Conservation (phyloP, 1,140 invertebrate species). For the Lepidostoma basale region DNA sequence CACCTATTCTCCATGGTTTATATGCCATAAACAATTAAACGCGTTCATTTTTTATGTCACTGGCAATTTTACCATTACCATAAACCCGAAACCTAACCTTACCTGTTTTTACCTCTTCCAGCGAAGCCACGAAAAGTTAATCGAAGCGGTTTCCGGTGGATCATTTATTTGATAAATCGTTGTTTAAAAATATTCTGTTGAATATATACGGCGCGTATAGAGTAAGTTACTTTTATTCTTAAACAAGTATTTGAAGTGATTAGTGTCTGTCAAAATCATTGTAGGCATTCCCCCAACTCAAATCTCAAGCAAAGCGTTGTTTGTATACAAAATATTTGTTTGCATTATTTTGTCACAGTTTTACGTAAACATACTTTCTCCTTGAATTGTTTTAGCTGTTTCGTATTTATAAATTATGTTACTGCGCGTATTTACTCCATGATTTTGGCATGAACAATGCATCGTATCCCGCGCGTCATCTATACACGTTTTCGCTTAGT, state of each 20-base stretch:
- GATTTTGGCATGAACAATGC: neutral
- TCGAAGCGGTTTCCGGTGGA: neutral
- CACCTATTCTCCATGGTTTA: too few species aligned
- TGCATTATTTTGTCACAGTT: neutral
- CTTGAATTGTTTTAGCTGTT: neutral
- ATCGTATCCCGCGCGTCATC: neutral
- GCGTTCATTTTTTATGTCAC: too few species aligned
- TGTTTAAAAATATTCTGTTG: neutral
- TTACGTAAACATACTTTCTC: neutral
- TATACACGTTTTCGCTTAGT: neutral
- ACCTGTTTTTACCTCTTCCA: slow-evolving; percentile 2
- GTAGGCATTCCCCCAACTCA: neutral
- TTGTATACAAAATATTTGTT: slow-evolving; percentile 23
- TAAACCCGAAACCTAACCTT: slow-evolving; percentile 11
- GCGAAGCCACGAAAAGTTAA: slow-evolving; percentile 4
- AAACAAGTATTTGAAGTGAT: neutral
- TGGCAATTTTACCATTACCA: too few species aligned
- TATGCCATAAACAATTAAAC: too few species aligned
- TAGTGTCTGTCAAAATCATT: slow-evolving; percentile 6
- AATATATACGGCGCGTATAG: neutral
- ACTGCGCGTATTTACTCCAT: neutral
- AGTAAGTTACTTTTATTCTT: neutral
- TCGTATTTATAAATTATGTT: too few species aligned
- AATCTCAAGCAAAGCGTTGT: slow-evolving; percentile 3
- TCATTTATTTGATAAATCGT: slow-evolving; percentile 1